Evolutionary conservation across 1,140 invertebrate genomes (phyloP).

Genomic region (Habropoda laboriosa): DNA sequence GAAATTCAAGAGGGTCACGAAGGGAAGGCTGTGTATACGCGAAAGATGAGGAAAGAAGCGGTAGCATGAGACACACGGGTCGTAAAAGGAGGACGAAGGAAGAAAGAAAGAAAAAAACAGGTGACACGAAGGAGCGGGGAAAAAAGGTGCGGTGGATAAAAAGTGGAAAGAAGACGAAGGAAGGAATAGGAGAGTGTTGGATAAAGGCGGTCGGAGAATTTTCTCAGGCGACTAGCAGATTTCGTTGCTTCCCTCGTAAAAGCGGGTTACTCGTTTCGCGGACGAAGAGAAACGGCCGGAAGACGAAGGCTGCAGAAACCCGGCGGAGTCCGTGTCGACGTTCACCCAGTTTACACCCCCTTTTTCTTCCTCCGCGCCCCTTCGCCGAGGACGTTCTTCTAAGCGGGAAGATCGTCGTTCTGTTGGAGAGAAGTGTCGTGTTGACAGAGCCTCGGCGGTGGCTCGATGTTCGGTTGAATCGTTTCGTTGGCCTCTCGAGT

Average conservation of each 20-base stretch:
- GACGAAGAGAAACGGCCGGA: slow-evolving; percentile 15
- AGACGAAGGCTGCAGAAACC: slow-evolving; percentile 19
- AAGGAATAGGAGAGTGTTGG: too few relatives aligned
- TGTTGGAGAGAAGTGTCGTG: background rate
- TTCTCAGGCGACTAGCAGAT: slow-evolving; percentile 52
- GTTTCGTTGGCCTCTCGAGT: slow-evolving; percentile 20
- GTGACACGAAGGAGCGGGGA: background rate
- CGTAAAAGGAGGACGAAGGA: slow-evolving; percentile 28
- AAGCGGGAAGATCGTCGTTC: slow-evolving; percentile 3
- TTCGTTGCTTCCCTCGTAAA: slow-evolving; percentile 44
- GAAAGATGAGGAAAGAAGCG: slow-evolving; percentile 3
- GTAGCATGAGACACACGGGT: slow-evolving; percentile 21
- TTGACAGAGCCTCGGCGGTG: slow-evolving; percentile 38
- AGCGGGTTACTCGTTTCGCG: slow-evolving; percentile 61
- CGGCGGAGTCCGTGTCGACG: slow-evolving; percentile 45
- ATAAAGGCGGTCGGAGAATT: slow-evolving; percentile 50
- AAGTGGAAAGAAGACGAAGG: background rate
- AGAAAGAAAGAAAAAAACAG: background rate
- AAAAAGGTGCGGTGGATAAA: slow-evolving; percentile 15
- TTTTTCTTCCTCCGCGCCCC: slow-evolving; percentile 31
- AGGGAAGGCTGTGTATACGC: background rate
- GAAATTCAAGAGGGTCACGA: slow-evolving; percentile 53
- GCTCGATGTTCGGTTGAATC: slow-evolving; percentile 31
- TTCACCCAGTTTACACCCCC: too few relatives aligned
- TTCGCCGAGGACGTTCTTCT: background rate